These are phyloP conservation scores for Neopelma chrysocephalum DNA, from an alignment of 2,797 vertebrate species.

Conservation along the genomic window DNA sequence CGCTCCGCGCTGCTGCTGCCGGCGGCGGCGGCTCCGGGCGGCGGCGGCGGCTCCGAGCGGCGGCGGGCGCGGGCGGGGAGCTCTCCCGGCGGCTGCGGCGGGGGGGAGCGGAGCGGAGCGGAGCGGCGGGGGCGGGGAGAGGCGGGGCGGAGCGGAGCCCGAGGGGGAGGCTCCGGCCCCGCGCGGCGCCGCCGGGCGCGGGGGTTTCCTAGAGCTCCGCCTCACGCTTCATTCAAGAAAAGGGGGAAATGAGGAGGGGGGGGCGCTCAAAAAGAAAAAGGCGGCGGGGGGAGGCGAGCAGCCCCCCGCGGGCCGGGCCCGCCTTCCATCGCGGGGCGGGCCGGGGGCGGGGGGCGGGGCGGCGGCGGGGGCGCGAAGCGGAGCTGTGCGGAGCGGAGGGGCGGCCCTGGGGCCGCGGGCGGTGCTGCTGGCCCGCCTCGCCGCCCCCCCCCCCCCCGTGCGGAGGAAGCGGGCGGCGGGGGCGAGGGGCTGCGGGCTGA, in stretches of 20 bases:
- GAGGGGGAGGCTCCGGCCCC: background rate
- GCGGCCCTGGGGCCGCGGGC: background rate
- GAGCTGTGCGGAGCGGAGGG: background rate
- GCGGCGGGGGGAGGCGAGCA: background rate
- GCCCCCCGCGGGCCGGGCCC: background rate
- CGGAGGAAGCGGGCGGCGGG: background rate
- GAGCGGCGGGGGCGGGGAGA: background rate
- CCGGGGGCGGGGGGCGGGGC: background rate
- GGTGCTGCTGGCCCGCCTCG: background rate
- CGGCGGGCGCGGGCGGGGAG: background rate
- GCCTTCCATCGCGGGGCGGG: background rate
- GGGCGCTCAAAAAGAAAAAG: background rate
- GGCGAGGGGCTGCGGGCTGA: background rate
- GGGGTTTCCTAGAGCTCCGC: slow-evolving; percentile 54
- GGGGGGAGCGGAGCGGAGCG: background rate
- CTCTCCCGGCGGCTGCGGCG: background rate
- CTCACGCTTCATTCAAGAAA: slow-evolving; percentile 77
- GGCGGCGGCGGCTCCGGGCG: background rate
- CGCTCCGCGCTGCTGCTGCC: slow-evolving; percentile 26
- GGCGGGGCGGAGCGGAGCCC: slow-evolving; percentile 8
- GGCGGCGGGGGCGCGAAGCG: background rate
- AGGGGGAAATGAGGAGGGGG: background rate
- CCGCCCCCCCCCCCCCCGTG: background rate
- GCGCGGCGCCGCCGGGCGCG: background rate
- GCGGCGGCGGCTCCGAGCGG: background rate